Evolutionary conservation across 2,113 vertebrate genomes (phyloP), one percentile per base, ranked within the genome.

Genomic region (Dendrocopos noguchii): DNA sequence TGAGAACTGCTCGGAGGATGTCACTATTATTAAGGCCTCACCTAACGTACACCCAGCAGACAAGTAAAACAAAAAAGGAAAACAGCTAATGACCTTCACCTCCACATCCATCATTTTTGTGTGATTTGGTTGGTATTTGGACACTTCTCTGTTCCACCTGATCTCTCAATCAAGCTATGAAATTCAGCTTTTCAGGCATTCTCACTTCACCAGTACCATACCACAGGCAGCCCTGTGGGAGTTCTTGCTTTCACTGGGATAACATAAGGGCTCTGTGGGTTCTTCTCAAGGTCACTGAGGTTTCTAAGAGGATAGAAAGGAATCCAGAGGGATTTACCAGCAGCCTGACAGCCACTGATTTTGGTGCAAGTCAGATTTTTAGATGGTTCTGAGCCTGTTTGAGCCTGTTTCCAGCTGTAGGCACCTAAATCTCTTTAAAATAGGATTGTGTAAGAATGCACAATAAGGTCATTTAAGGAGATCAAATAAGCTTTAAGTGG

Each of bases 351-450:
- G 44, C 27, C 71, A 76, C 39, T 25, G 55, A 52, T 68, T 90
- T 85, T 68, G 57, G 52, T 52, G 17, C 44, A 61, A 79, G 63
- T 81, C 71, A 70, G 59, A 55, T 27, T 81, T 28, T 7, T 65
- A 34, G 24, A 59, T 2, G 1, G n/a, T 72, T 84, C 46, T 73
- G 34, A 79, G 95, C 59, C 55, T 61, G 20, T 84, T 67, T 1
- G 8, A 88, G 70, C 18, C 50, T 52, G 11, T 76, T 91, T 88
- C 68, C 33, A 95, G 76, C 61, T 93, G 33, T 53, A 78, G 44
- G 44, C 19, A 87, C 46, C 50, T 80, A 86, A 87, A 93, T 33
- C 57, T 87, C 78, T 84, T 84, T 74, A 42, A 90, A 94, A 95
- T 4, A 81, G 63, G 57, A 79, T 66, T 87, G 39, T 53, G 16